Evolutionary conservation across 2,797 vertebrate genomes (phyloP).

Genomic region (Pseudochirops cupreus): DNA sequence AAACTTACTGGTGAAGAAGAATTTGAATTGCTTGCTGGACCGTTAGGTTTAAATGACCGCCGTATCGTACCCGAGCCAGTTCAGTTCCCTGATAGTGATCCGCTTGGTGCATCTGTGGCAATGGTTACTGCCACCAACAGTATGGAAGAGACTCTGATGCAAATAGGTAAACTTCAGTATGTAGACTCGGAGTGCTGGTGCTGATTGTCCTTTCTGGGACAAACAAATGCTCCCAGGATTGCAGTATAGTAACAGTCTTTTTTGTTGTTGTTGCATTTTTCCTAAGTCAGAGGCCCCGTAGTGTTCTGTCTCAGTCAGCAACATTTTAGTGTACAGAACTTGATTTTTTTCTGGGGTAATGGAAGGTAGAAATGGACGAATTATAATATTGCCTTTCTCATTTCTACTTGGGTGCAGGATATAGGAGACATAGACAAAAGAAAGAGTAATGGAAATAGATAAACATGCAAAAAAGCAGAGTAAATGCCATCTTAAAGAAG

Average conservation of each 20-base stretch:
- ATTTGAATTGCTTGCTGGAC: slow-evolving; percentile 95
- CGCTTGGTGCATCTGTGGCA: slow-evolving; percentile 95
- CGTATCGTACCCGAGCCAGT: slow-evolving; percentile 95
- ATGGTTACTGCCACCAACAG: slow-evolving; percentile 99
- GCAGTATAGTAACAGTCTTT: not conserved
- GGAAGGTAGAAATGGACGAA: slow-evolving; percentile 1
- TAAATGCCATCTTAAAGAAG: not conserved
- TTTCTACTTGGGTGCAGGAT: not conserved
- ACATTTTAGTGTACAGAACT: slow-evolving; percentile 25
- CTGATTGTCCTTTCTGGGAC: slow-evolving; percentile 52
- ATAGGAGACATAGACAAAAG: not conserved
- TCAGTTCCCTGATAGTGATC: slow-evolving; percentile 98
- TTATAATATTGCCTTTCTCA: slow-evolving; percentile 41
- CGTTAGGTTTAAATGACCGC: slow-evolving; percentile 94
- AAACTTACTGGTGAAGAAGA: slow-evolving; percentile 98
- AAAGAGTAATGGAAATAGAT: not conserved
- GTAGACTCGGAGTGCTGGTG: not conserved
- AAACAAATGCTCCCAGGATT: not conserved
- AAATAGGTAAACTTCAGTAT: slow-evolving; percentile 91
- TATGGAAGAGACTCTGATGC: slow-evolving; percentile 98
- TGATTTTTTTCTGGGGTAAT: slow-evolving; percentile 13
- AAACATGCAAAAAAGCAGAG: not conserved
- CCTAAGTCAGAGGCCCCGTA: not conserved
- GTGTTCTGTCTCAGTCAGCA: not conserved
- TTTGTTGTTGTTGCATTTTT: not conserved